A percentile compares a stretch with the other conserved stretches of the same genome.
phyloP scores from a whole-genome alignment of 2,797 vertebrate genomes.

The Lerista edwardsae region DNA sequence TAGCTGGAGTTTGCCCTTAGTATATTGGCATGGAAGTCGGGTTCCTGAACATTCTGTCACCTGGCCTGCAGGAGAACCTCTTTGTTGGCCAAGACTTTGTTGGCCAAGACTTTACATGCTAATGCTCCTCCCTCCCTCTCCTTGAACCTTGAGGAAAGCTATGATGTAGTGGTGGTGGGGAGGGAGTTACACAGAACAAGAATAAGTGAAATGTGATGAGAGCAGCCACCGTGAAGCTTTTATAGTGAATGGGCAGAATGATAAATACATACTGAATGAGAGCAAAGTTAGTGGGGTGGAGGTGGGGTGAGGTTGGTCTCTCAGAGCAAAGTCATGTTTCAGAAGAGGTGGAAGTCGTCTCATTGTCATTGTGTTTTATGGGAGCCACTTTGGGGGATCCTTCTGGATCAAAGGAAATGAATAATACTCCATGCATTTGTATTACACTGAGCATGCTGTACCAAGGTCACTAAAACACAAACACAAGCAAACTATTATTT shows the following conservation, averaged over 20 bases:
- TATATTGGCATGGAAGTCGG: not conserved
- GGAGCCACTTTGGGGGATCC: not conserved
- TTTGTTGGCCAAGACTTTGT: conserved; percentile 37
- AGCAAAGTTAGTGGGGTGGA: too few species aligned
- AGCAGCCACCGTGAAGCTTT: too few species aligned
- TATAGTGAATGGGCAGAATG: too few species aligned
- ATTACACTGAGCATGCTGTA: conserved; percentile 16
- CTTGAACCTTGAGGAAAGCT: too few species aligned
- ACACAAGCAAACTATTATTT: conserved; percentile 31
- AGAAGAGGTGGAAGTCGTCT: not conserved
- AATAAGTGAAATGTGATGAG: too few species aligned
- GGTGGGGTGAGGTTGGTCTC: not conserved
- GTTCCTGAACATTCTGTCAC: conserved; percentile 36
- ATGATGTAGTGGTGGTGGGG: too few species aligned
- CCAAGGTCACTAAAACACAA: conserved; percentile 25
- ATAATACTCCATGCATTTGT: not conserved
- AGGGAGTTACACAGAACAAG: too few species aligned
- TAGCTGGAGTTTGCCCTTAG: not conserved
- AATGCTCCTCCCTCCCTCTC: too few species aligned
- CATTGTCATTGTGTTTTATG: not conserved
- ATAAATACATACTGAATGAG: too few species aligned
- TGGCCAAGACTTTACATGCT: not conserved
- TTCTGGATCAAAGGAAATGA: not conserved
- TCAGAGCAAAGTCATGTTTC: not conserved
- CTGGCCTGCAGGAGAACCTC: conserved; percentile 43